phyloP scores from a whole-genome alignment of 1,140 invertebrate genomes.

The Coelopa frigida region DNA sequence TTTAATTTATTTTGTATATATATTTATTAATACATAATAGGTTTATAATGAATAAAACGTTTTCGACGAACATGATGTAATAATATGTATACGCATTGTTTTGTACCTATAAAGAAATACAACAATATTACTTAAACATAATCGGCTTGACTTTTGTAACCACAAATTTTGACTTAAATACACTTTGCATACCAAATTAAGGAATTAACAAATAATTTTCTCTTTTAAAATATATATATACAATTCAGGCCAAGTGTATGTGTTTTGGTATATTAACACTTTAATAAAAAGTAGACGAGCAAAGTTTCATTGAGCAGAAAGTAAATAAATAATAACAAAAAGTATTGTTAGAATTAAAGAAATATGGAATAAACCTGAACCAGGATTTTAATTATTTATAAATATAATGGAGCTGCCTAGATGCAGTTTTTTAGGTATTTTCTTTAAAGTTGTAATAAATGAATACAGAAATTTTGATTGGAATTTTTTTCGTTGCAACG shows the following conservation, averaged over 20 bases:
- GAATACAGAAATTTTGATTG: not conserved
- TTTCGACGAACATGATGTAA: not conserved
- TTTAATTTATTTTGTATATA: not conserved
- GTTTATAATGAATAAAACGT: not conserved
- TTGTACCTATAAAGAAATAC: not conserved
- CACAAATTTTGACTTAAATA: not conserved
- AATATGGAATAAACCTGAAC: too few relatives aligned
- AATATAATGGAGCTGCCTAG: not conserved
- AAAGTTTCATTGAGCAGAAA: not conserved
- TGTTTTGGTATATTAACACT: too few relatives aligned
- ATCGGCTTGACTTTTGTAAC: not conserved
- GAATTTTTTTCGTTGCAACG: not conserved
- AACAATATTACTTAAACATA: not conserved
- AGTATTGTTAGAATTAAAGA: too few relatives aligned
- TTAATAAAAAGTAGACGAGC: not conserved
- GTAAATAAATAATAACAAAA: not conserved
- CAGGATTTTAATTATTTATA: not conserved
- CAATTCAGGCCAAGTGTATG: too few relatives aligned
- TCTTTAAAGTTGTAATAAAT: not conserved
- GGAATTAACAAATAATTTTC: too few relatives aligned
- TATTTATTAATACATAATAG: not conserved
- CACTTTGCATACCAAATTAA: not conserved
- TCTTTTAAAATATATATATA: too few relatives aligned
- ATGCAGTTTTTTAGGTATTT: not conserved
- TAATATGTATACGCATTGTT: not conserved